Percentiles rank a stretch among this genome's conserved stretches.
phyloP scores from a whole-genome alignment of 1,140 invertebrate species.

The Heliconius himera region DNA sequence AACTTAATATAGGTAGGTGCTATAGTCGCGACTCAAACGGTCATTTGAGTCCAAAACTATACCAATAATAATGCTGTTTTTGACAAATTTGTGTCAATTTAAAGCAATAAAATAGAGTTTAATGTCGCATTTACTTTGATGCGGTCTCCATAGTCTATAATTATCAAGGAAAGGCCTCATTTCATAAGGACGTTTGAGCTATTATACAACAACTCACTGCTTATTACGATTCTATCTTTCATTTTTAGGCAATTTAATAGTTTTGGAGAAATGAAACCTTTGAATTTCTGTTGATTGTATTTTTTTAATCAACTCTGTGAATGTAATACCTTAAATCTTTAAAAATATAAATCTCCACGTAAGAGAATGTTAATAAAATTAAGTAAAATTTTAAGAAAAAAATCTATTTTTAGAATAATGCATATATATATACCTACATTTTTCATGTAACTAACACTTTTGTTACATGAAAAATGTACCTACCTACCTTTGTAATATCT shows the following conservation, averaged over 20 bases:
- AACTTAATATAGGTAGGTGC: not conserved
- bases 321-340: not conserved
- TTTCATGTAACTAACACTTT: no score
- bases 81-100: slow-evolving; percentile 79
- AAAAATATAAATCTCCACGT: not conserved
- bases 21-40: slow-evolving; percentile 37
- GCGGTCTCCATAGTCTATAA: slow-evolving; percentile 66
- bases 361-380: no score
- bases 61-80: slow-evolving; percentile 70
- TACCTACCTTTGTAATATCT: no score
- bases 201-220: slow-evolving; percentile 33
- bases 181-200: slow-evolving; percentile 42
- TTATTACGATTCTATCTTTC: slow-evolving; percentile 34
- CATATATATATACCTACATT: no score
- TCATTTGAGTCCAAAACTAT: slow-evolving; percentile 57
- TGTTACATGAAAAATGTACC: no score
- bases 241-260: slow-evolving; percentile 13
- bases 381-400: no score
- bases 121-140: slow-evolving; percentile 77
- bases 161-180: slow-evolving; percentile 63
- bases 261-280: not conserved
- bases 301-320: not conserved
- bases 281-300: not conserved
- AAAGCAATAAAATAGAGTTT: slow-evolving; percentile 78
- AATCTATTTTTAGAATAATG: no score